phyloP scores from a whole-genome alignment of 1,140 invertebrate species.

The Cephus cinctus region DNA sequence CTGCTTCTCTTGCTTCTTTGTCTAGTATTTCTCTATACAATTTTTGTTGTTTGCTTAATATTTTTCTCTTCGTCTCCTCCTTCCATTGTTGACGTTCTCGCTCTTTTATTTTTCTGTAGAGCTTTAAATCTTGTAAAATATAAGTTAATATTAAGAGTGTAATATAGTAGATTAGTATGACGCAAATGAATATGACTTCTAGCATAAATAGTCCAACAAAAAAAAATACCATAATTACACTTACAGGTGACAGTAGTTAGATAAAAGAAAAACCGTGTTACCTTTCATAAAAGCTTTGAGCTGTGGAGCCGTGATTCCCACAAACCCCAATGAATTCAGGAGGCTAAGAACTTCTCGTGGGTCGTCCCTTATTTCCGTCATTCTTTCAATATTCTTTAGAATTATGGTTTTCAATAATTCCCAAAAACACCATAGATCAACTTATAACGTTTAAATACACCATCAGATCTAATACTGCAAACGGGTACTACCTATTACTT shows the following conservation, averaged over 20 bases:
- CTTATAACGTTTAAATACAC: too few relatives aligned
- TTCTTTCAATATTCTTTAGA: constrained; percentile 10
- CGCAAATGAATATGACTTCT: too few relatives aligned
- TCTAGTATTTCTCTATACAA: constrained; percentile 27
- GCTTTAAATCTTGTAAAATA: constrained; percentile 40
- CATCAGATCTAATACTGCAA: too few relatives aligned
- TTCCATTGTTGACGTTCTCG: constrained; percentile 37
- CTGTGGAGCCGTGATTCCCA: constrained; percentile 47
- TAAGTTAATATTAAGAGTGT: too few relatives aligned
- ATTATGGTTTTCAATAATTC: too few relatives aligned
- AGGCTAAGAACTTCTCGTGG: constrained; percentile 43
- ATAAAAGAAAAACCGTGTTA: constrained; percentile 14
- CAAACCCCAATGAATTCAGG: constrained; percentile 49
- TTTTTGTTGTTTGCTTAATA: constrained; percentile 32
- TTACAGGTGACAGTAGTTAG: background rate
- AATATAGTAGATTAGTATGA: background rate
- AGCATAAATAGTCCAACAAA: background rate
- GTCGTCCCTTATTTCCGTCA: constrained; percentile 38
- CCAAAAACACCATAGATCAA: too few relatives aligned
- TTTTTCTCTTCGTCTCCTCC: constrained; percentile 38
- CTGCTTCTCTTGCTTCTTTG: constrained; percentile 17
- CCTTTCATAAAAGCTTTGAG: constrained; percentile 54
- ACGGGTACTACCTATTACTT: too few relatives aligned
- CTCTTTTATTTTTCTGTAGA: constrained; percentile 46
- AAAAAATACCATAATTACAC: background rate